A percentile compares a stretch with the other conserved stretches of the same genome.
Conservation (phyloP, 2,888 invertebrate genomes). For the Drosophila pseudotakahashii region DNA sequence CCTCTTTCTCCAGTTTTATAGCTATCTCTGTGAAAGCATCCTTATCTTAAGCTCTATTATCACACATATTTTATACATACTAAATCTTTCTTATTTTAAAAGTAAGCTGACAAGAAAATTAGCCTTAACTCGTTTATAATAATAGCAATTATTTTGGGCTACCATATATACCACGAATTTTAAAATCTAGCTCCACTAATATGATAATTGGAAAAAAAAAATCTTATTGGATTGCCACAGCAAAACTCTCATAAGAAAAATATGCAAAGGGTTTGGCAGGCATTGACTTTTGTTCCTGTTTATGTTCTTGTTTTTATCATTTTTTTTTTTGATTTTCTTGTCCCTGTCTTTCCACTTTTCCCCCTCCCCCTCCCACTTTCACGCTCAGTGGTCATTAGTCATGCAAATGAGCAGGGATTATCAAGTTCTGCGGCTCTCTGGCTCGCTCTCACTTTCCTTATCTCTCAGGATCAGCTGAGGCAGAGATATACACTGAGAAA, state of each 20-base stretch:
- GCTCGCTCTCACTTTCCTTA: slow-evolving; percentile 30
- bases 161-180: too few species aligned
- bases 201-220: not conserved
- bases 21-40: not conserved
- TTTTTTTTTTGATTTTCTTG: not conserved
- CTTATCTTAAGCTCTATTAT: not conserved
- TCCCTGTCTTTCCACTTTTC: slow-evolving; percentile 1
- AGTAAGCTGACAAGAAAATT: not conserved
- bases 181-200: too few species aligned
- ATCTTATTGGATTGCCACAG: not conserved
- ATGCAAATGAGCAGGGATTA: slow-evolving; percentile 28
- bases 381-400: slow-evolving; percentile 22
- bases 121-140: not conserved
- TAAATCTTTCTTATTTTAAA: too few species aligned
- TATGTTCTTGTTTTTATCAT: slow-evolving; percentile 2
- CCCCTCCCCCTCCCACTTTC: not conserved
- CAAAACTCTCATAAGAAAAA: slow-evolving; percentile 29
- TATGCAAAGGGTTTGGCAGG: slow-evolving; percentile 35
- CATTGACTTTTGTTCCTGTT: slow-evolving; percentile 21
- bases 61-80: not conserved
- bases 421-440: slow-evolving; percentile 19
- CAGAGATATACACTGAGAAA: slow-evolving; percentile 7
- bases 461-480: slow-evolving; percentile 37
- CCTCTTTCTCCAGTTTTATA: slow-evolving; percentile 3
- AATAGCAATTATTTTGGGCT: too few species aligned